phyloP scores from a whole-genome alignment of 1,140 invertebrate species.

The Ostrea edulis region DNA sequence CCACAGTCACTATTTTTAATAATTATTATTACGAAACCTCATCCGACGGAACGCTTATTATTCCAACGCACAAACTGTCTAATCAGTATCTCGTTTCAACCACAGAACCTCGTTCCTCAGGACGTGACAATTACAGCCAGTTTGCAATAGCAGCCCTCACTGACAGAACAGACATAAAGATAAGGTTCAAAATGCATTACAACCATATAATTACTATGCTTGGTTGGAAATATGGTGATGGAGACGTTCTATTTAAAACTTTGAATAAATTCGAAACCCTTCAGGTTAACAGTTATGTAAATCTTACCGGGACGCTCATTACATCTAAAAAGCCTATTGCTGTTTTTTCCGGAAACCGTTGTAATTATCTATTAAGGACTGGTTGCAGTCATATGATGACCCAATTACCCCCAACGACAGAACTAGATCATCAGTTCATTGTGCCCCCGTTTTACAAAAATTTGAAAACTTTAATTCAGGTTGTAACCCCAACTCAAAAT shows the following conservation, averaged over 20 bases:
- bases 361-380: no score
- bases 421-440: background rate
- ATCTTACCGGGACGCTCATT: background rate
- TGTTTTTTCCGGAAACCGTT: background rate
- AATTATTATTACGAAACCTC: background rate
- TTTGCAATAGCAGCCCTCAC: background rate
- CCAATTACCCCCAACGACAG: background rate
- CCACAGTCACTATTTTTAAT: background rate
- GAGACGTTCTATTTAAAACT: background rate
- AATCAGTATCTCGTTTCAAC: background rate
- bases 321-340: background rate
- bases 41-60: background rate
- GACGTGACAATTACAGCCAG: background rate
- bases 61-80: background rate
- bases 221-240: background rate
- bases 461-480: background rate
- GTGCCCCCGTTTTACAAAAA: background rate
- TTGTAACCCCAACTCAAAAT: background rate
- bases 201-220: background rate
- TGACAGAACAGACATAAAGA: background rate
- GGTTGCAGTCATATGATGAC: background rate
- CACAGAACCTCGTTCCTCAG: background rate
- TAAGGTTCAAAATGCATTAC: background rate
- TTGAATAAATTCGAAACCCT: background rate
- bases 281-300: background rate